Conservation (phyloP, 2,113 vertebrate species). For the Macrotis lagotis region DNA sequence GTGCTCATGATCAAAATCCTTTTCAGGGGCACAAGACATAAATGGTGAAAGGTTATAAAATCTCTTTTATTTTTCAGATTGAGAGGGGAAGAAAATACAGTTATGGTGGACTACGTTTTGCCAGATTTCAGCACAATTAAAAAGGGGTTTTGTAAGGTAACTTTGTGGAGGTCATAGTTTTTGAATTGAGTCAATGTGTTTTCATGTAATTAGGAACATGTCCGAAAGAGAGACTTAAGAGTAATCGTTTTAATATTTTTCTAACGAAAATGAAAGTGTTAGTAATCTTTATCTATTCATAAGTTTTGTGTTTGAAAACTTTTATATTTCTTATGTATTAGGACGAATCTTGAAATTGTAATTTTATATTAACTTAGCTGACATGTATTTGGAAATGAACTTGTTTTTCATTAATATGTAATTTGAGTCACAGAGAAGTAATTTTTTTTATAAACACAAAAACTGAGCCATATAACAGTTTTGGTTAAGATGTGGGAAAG, state of each 20-base stretch:
- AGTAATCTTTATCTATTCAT: background rate
- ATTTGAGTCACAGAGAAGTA: conserved; percentile 21
- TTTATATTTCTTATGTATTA: conserved; percentile 9
- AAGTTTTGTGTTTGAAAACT: conserved; percentile 21
- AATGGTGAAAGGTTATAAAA: conserved; percentile 55
- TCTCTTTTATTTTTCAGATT: conserved; percentile 84
- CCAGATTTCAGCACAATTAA: conserved; percentile 99
- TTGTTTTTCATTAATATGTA: background rate
- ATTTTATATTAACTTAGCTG: conserved; percentile 31
- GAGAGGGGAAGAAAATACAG: conserved; percentile 95
- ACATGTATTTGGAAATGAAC: background rate
- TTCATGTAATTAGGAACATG: background rate
- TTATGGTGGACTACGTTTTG: conserved; percentile 97
- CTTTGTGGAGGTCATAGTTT: background rate
- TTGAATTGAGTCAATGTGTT: background rate
- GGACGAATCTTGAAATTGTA: conserved; percentile 8
- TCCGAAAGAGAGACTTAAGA: background rate
- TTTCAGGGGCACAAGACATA: background rate
- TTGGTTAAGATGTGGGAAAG: background rate
- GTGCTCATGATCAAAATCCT: background rate
- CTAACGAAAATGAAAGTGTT: conserved; percentile 7
- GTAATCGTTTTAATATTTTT: background rate
- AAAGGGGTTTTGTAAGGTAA: conserved; percentile 99
- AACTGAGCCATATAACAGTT: background rate
- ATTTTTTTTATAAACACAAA: conserved; percentile 35